phyloP scores from a whole-genome alignment of 2,888 invertebrate genomes.

The Eupithecia insigniata region DNA sequence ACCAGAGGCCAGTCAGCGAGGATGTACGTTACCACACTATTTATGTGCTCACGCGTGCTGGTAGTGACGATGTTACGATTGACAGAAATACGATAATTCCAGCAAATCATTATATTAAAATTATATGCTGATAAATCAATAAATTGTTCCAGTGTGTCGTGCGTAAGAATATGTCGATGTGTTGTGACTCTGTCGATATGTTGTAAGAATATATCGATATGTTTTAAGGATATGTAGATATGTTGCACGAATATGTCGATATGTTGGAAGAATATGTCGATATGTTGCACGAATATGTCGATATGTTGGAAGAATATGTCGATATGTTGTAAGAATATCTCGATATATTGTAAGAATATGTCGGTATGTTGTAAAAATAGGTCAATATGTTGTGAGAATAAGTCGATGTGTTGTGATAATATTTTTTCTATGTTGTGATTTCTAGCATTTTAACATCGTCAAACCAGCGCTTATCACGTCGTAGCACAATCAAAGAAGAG shows the following conservation, averaged over 20 bases:
- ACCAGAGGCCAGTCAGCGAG: slow-evolving; percentile 97
- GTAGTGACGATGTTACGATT: slow-evolving; percentile 12
- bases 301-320: not conserved
- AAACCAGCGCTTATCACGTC: slow-evolving; percentile 44
- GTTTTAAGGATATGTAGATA: too few species aligned
- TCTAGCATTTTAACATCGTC: slow-evolving; percentile 42
- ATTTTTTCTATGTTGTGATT: not conserved
- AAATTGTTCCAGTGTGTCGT: too few species aligned
- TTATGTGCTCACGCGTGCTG: slow-evolving; percentile 37
- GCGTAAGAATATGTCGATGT: not conserved
- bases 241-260: too few species aligned
- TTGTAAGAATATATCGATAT: not conserved
- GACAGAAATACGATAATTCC: not conserved
- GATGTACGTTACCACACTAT: slow-evolving; percentile 88
- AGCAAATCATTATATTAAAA: not conserved
- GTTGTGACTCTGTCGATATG: not conserved
- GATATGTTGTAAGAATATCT: not conserved
- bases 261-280: too few species aligned
- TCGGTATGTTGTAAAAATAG: not conserved
- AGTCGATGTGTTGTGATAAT: not conserved
- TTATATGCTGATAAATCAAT: not conserved
- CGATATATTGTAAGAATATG: not conserved
- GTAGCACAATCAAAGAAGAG: slow-evolving; percentile 43
- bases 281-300: too few species aligned
- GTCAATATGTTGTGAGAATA: not conserved